These are phyloP conservation scores for Lanistes nyassanus DNA, from an alignment of 1,140 invertebrate species.

Conservation along the genomic window DNA sequence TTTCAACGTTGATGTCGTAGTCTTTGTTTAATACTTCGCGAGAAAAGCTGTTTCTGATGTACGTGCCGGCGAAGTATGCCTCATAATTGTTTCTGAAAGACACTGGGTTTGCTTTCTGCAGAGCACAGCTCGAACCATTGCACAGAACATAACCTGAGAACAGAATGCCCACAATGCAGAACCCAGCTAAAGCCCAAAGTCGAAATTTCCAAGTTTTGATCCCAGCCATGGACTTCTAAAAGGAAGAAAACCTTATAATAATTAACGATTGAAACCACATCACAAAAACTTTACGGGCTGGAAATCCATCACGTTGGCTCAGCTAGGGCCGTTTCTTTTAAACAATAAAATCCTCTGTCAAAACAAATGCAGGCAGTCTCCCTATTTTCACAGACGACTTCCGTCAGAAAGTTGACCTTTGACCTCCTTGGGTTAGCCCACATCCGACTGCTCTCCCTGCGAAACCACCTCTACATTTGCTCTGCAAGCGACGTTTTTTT, in stretches of 20 bases:
- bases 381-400: neutral
- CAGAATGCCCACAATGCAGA: slow-evolving; percentile 1
- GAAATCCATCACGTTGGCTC: neutral
- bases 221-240: slow-evolving; percentile 1
- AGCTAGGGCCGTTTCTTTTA: neutral
- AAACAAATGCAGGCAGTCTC: neutral
- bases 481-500: neutral
- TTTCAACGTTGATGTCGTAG: slow-evolving; percentile 45
- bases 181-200: neutral
- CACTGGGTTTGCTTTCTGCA: neutral
- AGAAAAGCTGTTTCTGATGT: slow-evolving; percentile 27
- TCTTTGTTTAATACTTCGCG: slow-evolving; percentile 25
- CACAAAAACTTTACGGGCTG: neutral
- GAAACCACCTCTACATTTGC: neutral
- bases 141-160: slow-evolving; percentile 26
- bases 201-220: slow-evolving; percentile 1
- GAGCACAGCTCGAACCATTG: slow-evolving; percentile 8
- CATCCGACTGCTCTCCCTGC: neutral
- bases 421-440: neutral
- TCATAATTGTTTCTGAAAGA: slow-evolving; percentile 21
- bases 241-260: neutral
- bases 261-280: neutral
- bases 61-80: slow-evolving; percentile 24
- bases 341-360: neutral
- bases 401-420: neutral